Evolutionary conservation across 2,113 vertebrate genomes (phyloP).

Genomic region (Entelurus aequoreus): DNA sequence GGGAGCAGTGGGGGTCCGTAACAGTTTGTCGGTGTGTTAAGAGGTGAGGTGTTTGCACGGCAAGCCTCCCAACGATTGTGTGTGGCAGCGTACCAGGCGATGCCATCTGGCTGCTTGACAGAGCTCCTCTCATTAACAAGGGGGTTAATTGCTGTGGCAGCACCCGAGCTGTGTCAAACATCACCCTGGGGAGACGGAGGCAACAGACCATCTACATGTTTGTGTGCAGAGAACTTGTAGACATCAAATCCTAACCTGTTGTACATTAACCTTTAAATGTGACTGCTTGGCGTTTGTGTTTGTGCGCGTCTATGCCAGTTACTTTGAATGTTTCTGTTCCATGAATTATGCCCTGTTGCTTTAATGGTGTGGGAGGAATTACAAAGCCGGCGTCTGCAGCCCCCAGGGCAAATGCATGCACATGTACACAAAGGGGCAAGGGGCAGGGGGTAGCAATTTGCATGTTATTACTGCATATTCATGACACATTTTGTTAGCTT

Average conservation of each 20-base stretch:
- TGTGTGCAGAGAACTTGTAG: slow-evolving; percentile 42
- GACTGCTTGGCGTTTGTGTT: not conserved
- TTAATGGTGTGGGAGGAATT: slow-evolving; percentile 99
- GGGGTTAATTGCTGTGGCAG: slow-evolving; percentile 99
- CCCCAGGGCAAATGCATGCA: slow-evolving; percentile 81
- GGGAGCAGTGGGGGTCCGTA: slow-evolving; percentile 65
- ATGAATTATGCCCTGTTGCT: slow-evolving; percentile 93
- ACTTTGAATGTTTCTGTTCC: slow-evolving; percentile 71
- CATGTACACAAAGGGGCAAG: slow-evolving; percentile 57
- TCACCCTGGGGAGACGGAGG: slow-evolving; percentile 92
- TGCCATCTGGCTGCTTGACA: slow-evolving; percentile 99
- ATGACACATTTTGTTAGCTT: slow-evolving; percentile 99
- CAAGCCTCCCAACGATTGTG: slow-evolving; percentile 1
- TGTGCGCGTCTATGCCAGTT: slow-evolving; percentile 31
- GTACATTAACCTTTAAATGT: slow-evolving; percentile 68
- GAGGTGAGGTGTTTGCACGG: slow-evolving; percentile 11
- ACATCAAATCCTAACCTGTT: slow-evolving; percentile 50
- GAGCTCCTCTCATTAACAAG: slow-evolving; percentile 99
- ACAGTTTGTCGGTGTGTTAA: slow-evolving; percentile 87
- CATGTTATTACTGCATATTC: slow-evolving; percentile 99
- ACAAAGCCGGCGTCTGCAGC: slow-evolving; percentile 89
- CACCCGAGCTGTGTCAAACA: slow-evolving; percentile 99
- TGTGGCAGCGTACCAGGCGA: slow-evolving; percentile 93
- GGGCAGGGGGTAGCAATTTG: slow-evolving; percentile 91
- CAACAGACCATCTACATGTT: slow-evolving; percentile 76